A percentile compares a stretch with the other conserved stretches of the same genome.
Conservation (phyloP, 2,113 vertebrate genomes). For the Todiramphus chloris region DNA sequence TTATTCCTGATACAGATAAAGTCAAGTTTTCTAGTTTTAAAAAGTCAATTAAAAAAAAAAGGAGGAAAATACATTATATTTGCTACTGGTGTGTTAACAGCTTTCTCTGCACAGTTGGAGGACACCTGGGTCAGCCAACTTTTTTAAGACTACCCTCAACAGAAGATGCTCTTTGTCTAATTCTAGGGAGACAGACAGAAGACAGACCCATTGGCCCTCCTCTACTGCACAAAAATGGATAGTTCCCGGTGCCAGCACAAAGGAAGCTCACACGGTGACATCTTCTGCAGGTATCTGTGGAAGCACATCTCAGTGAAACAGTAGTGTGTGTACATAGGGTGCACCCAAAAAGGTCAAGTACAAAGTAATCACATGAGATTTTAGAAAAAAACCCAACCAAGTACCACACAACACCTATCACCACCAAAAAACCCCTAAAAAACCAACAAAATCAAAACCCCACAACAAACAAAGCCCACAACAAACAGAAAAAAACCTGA, state of each 20-base stretch:
- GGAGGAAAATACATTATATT: background rate
- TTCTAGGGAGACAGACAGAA: background rate
- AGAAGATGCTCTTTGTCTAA: background rate
- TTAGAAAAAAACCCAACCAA: background rate
- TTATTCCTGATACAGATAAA: background rate
- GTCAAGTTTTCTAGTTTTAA: background rate
- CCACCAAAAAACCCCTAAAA: too few species aligned
- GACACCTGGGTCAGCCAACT: background rate
- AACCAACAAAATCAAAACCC: background rate
- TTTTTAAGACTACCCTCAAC: background rate
- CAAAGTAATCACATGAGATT: background rate
- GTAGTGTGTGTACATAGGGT: too few species aligned
- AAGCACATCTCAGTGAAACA: background rate
- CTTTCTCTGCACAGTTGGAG: background rate
- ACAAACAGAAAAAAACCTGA: background rate
- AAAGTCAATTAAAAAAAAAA: background rate
- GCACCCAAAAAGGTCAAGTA: background rate
- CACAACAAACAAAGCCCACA: background rate
- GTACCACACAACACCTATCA: too few species aligned
- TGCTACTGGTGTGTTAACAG: background rate
- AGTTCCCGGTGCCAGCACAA: background rate
- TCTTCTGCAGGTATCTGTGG: background rate
- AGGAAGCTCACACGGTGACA: background rate
- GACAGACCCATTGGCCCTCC: background rate
- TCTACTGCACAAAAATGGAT: background rate